A percentile compares a stretch with the other conserved stretches of the same genome.
Evolutionary conservation across 2,888 invertebrate genomes (phyloP).

Genomic region (Cephus pulcher): DNA sequence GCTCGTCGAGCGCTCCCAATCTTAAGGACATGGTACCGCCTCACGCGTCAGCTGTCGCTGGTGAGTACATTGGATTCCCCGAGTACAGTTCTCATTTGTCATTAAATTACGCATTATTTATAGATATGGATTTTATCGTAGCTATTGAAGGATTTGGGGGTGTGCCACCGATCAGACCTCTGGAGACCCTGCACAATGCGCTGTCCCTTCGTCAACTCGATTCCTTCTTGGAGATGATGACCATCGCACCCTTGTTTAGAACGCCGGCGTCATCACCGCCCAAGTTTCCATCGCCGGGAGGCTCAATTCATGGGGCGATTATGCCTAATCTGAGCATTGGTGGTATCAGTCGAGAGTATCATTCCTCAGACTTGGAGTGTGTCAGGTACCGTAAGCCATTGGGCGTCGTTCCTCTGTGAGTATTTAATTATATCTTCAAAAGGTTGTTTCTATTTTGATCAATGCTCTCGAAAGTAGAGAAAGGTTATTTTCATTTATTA

Average conservation of each 20-base stretch:
- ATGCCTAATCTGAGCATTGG: conserved; percentile 47
- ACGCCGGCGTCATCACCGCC: conserved; percentile 81
- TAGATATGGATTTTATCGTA: conserved; percentile 52
- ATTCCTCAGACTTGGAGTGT: conserved; percentile 56
- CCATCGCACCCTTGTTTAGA: conserved; percentile 78
- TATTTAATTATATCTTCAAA: conserved; percentile 26
- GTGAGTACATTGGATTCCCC: conserved; percentile 68
- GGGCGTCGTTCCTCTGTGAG: conserved; percentile 38
- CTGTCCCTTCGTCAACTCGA: conserved; percentile 93
- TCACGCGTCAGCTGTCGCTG: conserved; percentile 77
- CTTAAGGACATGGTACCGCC: conserved; percentile 88
- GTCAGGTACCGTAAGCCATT: conserved; percentile 56
- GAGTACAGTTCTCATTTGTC: background rate
- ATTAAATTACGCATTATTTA: conserved; percentile 4
- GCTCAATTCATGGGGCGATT: conserved; percentile 46
- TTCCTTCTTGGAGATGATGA: conserved; percentile 88
- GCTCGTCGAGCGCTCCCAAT: conserved; percentile 92
- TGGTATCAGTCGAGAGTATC: conserved; percentile 53
- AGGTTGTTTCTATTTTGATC: background rate
- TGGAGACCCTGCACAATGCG: conserved; percentile 98
- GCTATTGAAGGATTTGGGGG: conserved; percentile 89
- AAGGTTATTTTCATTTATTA: background rate
- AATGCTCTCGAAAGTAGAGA: too few relatives aligned
- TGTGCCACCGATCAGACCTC: conserved; percentile 94
- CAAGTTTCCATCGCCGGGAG: conserved; percentile 71